These are phyloP conservation scores for Coenonympha arcania DNA, from an alignment of 2,888 invertebrate species.

Conservation along the genomic window DNA sequence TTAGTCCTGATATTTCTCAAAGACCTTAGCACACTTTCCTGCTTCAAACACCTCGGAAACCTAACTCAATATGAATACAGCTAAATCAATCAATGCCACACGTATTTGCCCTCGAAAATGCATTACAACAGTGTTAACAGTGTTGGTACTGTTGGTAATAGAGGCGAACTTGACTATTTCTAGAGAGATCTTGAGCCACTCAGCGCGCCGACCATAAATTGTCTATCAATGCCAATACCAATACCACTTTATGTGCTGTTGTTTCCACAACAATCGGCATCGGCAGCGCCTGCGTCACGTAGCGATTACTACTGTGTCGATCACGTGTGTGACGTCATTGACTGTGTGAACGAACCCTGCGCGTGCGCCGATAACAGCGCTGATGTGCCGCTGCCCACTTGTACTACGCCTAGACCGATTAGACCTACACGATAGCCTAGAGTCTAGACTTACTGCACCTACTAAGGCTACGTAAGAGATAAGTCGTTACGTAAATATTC, in stretches of 20 bases:
- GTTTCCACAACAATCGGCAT: not conserved
- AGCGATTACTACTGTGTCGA: not conserved
- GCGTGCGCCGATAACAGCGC: constrained; percentile 26
- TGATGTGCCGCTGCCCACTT: not conserved
- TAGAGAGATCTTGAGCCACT: not conserved
- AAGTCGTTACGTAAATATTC: no score
- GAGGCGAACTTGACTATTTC: not conserved
- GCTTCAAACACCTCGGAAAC: no score
- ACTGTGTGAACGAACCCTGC: constrained; percentile 30
- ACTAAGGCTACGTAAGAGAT: no score
- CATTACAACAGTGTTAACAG: no score
- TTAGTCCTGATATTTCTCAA: no score
- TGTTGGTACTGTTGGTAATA: no score
- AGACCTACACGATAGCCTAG: not conserved
- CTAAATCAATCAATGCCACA: no score
- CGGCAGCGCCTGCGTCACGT: not conserved
- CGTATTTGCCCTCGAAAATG: no score
- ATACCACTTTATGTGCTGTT: not conserved
- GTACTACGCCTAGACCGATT: no score
- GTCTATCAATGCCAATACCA: constrained; percentile 1
- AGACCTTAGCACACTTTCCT: no score
- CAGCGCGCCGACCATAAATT: not conserved
- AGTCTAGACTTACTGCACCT: not conserved
- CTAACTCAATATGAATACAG: no score
- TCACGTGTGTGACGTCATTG: constrained; percentile 18